phyloP scores from a whole-genome alignment of 2,797 vertebrate genomes.

The Ctenosaura bakeri region DNA sequence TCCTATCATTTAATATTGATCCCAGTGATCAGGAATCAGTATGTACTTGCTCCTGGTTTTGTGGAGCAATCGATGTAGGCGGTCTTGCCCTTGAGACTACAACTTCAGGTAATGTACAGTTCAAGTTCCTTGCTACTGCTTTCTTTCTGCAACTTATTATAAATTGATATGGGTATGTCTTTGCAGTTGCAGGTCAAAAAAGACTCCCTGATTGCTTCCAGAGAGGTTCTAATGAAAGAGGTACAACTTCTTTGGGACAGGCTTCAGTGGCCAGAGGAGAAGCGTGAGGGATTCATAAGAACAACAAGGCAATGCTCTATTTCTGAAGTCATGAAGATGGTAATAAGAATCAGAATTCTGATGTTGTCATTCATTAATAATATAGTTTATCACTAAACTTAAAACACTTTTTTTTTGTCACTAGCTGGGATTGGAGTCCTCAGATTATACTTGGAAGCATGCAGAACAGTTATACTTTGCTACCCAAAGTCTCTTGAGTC shows the following conservation, averaged over 20 bases:
- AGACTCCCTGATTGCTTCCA: conserved; percentile 42
- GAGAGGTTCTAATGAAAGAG: conserved; percentile 50
- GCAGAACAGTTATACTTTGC: background rate
- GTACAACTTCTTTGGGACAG: conserved; percentile 63
- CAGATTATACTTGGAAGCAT: background rate
- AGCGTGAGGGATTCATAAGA: conserved; percentile 36
- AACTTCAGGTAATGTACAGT: background rate
- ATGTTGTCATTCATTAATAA: background rate
- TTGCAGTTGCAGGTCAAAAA: conserved; percentile 67
- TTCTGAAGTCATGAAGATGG: conserved; percentile 54
- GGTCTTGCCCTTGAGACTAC: background rate
- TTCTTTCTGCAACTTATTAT: background rate
- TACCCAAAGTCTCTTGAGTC: background rate
- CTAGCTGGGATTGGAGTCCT: background rate
- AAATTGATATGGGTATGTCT: background rate
- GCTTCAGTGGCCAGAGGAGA: conserved; percentile 57
- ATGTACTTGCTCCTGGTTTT: background rate
- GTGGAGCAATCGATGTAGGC: background rate
- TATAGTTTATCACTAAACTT: too few relatives aligned
- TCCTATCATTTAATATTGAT: background rate
- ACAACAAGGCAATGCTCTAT: conserved; percentile 42
- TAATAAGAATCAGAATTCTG: conserved; percentile 33
- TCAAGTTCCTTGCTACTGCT: background rate
- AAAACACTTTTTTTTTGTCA: background rate
- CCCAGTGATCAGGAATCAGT: background rate